Evolutionary conservation across 2,113 vertebrate species (phyloP).

Genomic region (Thalassarche chlororhynchos): DNA sequence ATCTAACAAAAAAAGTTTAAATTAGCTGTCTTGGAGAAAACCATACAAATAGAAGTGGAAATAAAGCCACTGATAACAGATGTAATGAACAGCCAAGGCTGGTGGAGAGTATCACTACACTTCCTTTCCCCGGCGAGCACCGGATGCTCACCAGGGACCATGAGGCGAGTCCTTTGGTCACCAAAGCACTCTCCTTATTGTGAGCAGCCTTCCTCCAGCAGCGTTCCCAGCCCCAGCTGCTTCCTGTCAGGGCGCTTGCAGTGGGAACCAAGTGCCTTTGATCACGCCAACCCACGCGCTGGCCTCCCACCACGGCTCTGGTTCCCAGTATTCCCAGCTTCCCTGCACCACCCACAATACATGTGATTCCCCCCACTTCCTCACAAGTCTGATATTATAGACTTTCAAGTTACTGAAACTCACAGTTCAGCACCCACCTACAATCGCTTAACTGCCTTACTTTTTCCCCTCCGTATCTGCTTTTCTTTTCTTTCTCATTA

Average conservation of each 20-base stretch:
- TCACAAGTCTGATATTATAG: background rate
- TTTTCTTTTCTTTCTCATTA: background rate
- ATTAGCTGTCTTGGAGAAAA: background rate
- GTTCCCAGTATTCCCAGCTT: background rate
- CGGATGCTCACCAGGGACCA: background rate
- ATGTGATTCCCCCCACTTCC: background rate
- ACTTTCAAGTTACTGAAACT: background rate
- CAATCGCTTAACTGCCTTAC: background rate
- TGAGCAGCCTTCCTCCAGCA: background rate
- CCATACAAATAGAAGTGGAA: background rate
- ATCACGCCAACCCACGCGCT: background rate
- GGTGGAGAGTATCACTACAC: background rate
- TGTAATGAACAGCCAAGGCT: background rate
- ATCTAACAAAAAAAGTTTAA: background rate
- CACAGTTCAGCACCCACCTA: background rate
- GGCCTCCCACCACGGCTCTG: background rate
- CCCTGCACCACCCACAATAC: background rate
- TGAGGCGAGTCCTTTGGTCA: background rate
- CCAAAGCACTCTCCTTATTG: background rate
- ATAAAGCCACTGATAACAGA: background rate
- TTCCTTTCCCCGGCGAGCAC: background rate
- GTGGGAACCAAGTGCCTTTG: background rate
- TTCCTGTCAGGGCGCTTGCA: rapidly evolving
- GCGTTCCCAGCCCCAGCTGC: background rate
- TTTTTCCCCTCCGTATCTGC: background rate